Evolutionary conservation across 2,888 invertebrate genomes (phyloP).

Genomic region (Dryadula phaetusa): DNA sequence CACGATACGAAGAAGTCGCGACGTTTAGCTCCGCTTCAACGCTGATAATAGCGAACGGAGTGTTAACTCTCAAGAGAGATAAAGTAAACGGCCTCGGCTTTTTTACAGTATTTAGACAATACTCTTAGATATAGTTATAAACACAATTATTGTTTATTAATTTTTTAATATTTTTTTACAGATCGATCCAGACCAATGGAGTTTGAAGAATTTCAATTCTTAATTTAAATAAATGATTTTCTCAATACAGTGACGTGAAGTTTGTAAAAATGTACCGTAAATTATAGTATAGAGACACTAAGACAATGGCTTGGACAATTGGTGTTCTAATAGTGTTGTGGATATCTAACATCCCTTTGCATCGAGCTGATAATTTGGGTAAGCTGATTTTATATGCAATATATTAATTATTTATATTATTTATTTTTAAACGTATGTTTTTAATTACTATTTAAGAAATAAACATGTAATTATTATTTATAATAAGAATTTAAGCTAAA

Average conservation of each 20-base stretch:
- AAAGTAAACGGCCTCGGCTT: too few relatives aligned
- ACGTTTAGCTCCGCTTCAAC: too few relatives aligned
- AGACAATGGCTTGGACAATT: constrained; percentile 64
- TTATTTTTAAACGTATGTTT: too few relatives aligned
- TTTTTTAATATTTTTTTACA: constrained; percentile 1
- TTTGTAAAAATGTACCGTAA: constrained; percentile 24
- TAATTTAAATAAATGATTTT: not conserved
- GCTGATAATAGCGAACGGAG: too few relatives aligned
- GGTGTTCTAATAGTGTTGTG: constrained; percentile 69
- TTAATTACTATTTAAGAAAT: too few relatives aligned
- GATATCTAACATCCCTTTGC: constrained; percentile 71
- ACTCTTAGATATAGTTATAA: too few relatives aligned
- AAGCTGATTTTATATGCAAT: constrained; percentile 46
- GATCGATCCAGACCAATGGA: not conserved
- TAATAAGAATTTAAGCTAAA: too few relatives aligned
- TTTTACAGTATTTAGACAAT: too few relatives aligned
- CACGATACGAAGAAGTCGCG: too few relatives aligned
- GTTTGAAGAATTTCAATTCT: not conserved
- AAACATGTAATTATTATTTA: too few relatives aligned
- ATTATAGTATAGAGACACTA: constrained; percentile 35
- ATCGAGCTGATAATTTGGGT: constrained; percentile 79
- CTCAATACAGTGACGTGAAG: constrained; percentile 33
- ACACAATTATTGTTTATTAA: not conserved
- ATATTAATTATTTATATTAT: too few relatives aligned
- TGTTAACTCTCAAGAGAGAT: too few relatives aligned